Percentiles rank a stretch among this genome's conserved stretches.
These are phyloP conservation scores for Idaea dimidiata DNA, from an alignment of 2,888 invertebrate species.

Conservation along the genomic window DNA sequence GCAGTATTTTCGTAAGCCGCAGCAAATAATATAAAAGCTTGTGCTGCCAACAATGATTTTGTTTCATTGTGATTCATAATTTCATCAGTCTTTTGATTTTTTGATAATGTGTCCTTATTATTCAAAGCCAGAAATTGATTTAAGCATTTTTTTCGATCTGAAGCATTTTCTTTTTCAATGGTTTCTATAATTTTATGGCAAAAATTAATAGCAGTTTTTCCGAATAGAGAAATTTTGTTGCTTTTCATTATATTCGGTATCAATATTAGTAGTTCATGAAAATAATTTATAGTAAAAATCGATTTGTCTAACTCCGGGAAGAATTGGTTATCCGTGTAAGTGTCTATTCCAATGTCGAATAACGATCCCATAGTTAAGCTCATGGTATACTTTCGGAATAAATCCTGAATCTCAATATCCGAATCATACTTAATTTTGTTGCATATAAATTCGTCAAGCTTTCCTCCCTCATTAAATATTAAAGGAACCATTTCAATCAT, in stretches of 20 bases:
- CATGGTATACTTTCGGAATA: conserved; percentile 36
- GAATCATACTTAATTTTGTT: conserved; percentile 17
- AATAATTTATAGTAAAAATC: conserved; percentile 29
- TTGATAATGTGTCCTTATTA: conserved; percentile 15
- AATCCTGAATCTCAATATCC: conserved; percentile 31
- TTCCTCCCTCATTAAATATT: conserved; percentile 36
- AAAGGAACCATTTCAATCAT: conserved; percentile 40
- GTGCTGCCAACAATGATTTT: conserved; percentile 51
- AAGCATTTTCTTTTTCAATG: conserved; percentile 16
- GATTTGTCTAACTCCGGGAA: conserved; percentile 30
- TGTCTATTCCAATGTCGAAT: conserved; percentile 35
- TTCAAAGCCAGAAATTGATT: conserved; percentile 30
- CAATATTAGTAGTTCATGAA: conserved; percentile 37
- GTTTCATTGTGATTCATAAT: conserved; percentile 35
- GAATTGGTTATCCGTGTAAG: conserved; percentile 27
- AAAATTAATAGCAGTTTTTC: conserved; percentile 28
- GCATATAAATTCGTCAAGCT: conserved; percentile 39
- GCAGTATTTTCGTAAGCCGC: conserved; percentile 70
- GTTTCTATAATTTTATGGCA: conserved; percentile 31
- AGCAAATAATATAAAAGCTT: conserved; percentile 59
- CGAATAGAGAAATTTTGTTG: conserved; percentile 33
- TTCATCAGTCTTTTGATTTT: conserved; percentile 19
- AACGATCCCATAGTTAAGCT: conserved; percentile 32
- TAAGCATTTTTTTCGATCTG: conserved; percentile 27
- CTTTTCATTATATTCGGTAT: conserved; percentile 34